phyloP scores from a whole-genome alignment of 2,888 invertebrate species.

The Junonia oenone region DNA sequence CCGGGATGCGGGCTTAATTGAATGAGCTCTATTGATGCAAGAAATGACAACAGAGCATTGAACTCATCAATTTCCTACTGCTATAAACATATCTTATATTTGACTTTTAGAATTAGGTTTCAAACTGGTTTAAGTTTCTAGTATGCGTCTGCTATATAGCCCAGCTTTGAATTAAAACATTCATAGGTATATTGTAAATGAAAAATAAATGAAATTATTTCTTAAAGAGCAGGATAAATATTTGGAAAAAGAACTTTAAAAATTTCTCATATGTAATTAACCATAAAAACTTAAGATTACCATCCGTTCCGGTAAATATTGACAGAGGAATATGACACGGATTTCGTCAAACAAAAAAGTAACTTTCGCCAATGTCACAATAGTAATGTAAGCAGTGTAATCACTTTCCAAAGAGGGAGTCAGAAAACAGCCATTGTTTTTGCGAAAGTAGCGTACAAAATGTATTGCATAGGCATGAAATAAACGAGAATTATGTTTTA shows the following conservation, averaged over 20 bases:
- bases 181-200: neutral
- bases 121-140: neutral
- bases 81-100: constrained; percentile 1
- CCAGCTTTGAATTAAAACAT: neutral
- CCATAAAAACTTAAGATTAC: constrained; percentile 8
- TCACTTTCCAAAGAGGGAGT: constrained; percentile 66
- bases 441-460: constrained; percentile 57
- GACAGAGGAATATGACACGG: constrained; percentile 44
- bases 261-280: neutral
- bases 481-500: too few relatives aligned
- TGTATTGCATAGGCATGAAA: constrained; percentile 28
- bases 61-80: constrained; percentile 36
- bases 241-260: neutral
- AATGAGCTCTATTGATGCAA: constrained; percentile 52
- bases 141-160: neutral
- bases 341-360: constrained; percentile 49
- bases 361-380: constrained; percentile 59
- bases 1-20: constrained; percentile 54
- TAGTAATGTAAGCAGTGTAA: constrained; percentile 46
- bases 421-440: constrained; percentile 56
- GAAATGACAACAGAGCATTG: constrained; percentile 36
- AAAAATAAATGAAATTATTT: neutral
- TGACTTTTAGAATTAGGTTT: neutral
- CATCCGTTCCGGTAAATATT: constrained; percentile 45
- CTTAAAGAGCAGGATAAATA: too few relatives aligned